These are phyloP conservation scores for Oophaga pumilio DNA, from an alignment of 2,113 vertebrate genomes.

Conservation along the genomic window DNA sequence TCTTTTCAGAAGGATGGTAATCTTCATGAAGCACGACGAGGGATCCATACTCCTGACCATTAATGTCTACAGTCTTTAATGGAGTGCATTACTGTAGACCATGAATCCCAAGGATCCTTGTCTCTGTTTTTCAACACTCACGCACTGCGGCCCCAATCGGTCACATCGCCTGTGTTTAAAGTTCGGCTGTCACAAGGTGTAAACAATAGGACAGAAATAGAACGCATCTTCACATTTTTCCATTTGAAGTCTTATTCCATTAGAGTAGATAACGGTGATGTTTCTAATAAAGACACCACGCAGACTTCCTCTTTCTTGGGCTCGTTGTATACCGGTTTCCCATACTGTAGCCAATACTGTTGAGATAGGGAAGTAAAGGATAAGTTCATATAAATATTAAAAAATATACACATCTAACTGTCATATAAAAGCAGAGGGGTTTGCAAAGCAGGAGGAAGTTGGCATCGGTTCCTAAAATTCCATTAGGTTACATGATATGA, in stretches of 20 bases:
- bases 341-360: conserved; percentile 62
- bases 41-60: neutral
- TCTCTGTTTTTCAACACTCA: neutral
- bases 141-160: neutral
- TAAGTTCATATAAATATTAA: neutral
- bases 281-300: conserved; percentile 62
- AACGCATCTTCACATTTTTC: conserved; percentile 45
- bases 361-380: conserved; percentile 32
- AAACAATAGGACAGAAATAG: conserved; percentile 20
- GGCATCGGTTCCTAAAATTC: neutral
- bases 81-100: neutral
- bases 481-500: neutral
- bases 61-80: neutral
- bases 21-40: neutral
- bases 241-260: conserved; percentile 56
- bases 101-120: neutral
- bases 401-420: neutral
- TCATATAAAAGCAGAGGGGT: neutral
- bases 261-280: neutral
- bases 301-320: conserved; percentile 64
- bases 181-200: conserved; percentile 55
- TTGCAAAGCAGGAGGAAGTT: neutral
- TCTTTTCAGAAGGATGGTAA: neutral
- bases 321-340: conserved; percentile 34
- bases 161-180: conserved; percentile 39